A percentile compares a stretch with the other conserved stretches of the same genome.
These are phyloP conservation scores for Camelus dromedarius DNA, from an alignment of 2,113 vertebrate genomes.

Conservation along the genomic window DNA sequence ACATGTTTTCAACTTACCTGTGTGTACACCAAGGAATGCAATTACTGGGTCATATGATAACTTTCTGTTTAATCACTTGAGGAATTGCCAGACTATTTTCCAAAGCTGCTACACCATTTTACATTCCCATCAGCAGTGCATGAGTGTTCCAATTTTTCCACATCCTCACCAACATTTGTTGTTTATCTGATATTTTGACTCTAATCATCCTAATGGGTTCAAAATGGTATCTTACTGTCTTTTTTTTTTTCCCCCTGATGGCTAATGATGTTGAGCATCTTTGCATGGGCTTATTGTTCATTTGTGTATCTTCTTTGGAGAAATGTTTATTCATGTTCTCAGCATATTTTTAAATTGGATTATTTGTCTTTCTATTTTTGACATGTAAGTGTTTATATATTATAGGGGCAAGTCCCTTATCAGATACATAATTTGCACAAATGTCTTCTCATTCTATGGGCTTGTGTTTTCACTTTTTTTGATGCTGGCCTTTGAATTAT, in stretches of 20 bases:
- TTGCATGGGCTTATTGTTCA: neutral
- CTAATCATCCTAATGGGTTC: neutral
- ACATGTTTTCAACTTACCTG: neutral
- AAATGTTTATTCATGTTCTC: neutral
- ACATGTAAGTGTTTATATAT: neutral
- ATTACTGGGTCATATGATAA: neutral
- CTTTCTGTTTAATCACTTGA: neutral
- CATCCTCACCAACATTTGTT: neutral
- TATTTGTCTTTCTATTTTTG: neutral
- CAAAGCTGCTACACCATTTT: neutral
- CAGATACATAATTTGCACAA: neutral
- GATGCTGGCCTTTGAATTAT: neutral
- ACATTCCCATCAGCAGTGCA: neutral
- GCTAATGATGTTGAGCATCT: neutral
- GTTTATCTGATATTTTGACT: neutral
- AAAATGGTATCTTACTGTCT: neutral
- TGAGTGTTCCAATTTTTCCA: neutral
- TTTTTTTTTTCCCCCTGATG: neutral
- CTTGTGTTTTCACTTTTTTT: neutral
- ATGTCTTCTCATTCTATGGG: neutral
- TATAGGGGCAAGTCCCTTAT: neutral
- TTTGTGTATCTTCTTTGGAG: neutral
- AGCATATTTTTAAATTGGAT: neutral
- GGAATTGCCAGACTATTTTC: neutral
- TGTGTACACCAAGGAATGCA: neutral